Base-by-base conservation (phyloP, 2,797 vertebrate genomes). In the Macroramphosus scolopax region DNA sequence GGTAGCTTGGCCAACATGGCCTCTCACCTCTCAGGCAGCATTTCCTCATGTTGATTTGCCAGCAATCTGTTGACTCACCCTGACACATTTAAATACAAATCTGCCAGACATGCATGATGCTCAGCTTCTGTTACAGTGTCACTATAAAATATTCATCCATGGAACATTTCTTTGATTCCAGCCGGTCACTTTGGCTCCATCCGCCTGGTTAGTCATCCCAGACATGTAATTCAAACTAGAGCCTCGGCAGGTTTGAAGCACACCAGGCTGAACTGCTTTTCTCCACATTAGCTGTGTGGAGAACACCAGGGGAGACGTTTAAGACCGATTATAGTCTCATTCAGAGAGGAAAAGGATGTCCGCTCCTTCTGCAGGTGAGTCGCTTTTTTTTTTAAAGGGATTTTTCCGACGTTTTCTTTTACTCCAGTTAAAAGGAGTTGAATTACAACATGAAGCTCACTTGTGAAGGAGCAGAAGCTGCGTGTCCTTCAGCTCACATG, bases 61-160 rank as follows among this genome's bases (percentile, higher is more conserved):
- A 38, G 29, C 35, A 70, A 72, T 75, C 67, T 57, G 65, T 59
- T 41, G 39, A 68, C 69, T n/a, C n/a, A n/a, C n/a, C n/a, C n/a
- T n/a, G n/a, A n/a, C n/a, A n/a, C n/a, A n/a, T n/a, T n/a, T n/a
- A n/a, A n/a, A n/a, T n/a, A 63, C 53, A 72, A 81, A 81, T 78
- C 73, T 64, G 52, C 62, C 50, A 33, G 34, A 6, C 6, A 16
- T 22, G 29, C 16, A 64, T 80, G 50, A 50, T n/a, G 51, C 65
- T 42, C 73, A 65, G 86, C 81, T 93, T 87, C 41, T 68, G 84
- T 93, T 92, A 88, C 87, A 79, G 76, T 46, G 78, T 65, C 82
- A 76, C 77, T 75, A 92, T 92, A 82, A 94, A 94, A 91, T 92
- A 93, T 93, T 91, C 75, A 92, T 92, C 82, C 76, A 72, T 73